A percentile compares a stretch with the other conserved stretches of the same genome.
Conservation (phyloP, 2,113 vertebrate species). For the Cyprinodon variegatus region DNA sequence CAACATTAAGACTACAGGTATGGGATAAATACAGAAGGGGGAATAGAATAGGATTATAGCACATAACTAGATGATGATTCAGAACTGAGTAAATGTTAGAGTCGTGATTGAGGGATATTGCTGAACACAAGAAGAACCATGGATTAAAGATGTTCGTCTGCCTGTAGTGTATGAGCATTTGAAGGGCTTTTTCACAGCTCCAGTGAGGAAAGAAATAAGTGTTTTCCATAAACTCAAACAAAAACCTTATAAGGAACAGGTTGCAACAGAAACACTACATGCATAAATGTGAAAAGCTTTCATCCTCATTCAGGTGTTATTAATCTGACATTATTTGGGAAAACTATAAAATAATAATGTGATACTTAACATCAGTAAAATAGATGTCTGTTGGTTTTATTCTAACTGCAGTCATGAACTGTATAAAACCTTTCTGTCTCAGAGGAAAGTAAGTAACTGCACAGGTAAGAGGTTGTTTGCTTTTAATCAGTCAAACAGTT, state of each 20-base stretch:
- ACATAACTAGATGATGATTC: conserved; percentile 40
- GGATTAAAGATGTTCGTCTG: conserved; percentile 45
- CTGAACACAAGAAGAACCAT: conserved; percentile 25
- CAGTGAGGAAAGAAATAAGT: conserved; percentile 61
- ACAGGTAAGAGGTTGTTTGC: background rate
- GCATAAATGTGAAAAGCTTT: conserved; percentile 17
- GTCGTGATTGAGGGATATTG: conserved; percentile 39
- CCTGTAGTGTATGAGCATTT: conserved; percentile 19
- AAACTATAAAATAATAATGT: background rate
- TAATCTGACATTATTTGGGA: background rate
- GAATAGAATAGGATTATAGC: conserved; percentile 27
- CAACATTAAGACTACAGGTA: background rate
- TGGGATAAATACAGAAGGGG: background rate
- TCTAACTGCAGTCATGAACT: background rate
- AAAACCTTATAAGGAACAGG: conserved; percentile 65
- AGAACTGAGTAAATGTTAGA: conserved; percentile 26
- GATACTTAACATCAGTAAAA: background rate
- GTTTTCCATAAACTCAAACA: conserved; percentile 61
- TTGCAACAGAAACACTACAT: conserved; percentile 11
- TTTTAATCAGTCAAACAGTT: conserved; percentile 4
- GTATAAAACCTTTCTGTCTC: background rate
- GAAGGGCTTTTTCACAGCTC: conserved; percentile 59
- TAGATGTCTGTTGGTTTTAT: background rate
- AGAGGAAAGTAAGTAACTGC: background rate
- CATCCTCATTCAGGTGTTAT: background rate